A percentile compares a stretch with the other conserved stretches of the same genome.
These are phyloP conservation scores for Intellagama lesueurii DNA, from an alignment of 2,797 vertebrate genomes.

Conservation along the genomic window DNA sequence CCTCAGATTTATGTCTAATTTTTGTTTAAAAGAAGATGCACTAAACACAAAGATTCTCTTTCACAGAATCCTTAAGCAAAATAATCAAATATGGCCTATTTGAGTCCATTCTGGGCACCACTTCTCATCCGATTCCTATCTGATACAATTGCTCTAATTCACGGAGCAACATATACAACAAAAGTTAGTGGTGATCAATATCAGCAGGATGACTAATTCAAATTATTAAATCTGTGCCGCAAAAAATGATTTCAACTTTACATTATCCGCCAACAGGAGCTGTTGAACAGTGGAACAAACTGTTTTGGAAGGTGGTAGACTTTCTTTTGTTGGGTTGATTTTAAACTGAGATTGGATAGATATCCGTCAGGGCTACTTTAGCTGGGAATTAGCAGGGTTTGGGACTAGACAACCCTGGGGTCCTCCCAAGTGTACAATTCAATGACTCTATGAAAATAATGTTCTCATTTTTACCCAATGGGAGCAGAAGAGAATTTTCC, in stretches of 20 bases:
- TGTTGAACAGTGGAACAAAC: too few relatives aligned
- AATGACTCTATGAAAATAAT: too few relatives aligned
- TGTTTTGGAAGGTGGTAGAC: too few relatives aligned
- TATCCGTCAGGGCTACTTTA: too few relatives aligned
- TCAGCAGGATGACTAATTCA: slow-evolving; percentile 25
- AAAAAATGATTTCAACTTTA: not conserved
- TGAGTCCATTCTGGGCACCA: slow-evolving; percentile 24
- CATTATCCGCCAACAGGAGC: too few relatives aligned
- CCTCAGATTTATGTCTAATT: slow-evolving; percentile 54
- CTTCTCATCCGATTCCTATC: slow-evolving; percentile 10
- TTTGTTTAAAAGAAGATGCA: slow-evolving; percentile 57
- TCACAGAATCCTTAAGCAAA: slow-evolving; percentile 18
- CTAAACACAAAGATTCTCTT: slow-evolving; percentile 36
- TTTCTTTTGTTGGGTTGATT: too few relatives aligned
- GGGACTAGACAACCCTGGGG: too few relatives aligned
- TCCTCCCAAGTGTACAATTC: too few relatives aligned
- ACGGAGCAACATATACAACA: slow-evolving; percentile 42
- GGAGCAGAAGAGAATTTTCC: too few relatives aligned
- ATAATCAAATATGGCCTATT: slow-evolving; percentile 36
- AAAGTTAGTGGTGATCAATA: slow-evolving; percentile 43
- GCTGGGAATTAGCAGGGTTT: too few relatives aligned
- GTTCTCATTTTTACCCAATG: not conserved
- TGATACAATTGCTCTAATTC: slow-evolving; percentile 12
- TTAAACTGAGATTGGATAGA: too few relatives aligned
- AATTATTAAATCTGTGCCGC: too few relatives aligned